These are phyloP conservation scores for Trididemnum clinides DNA, from an alignment of 23 tunicate species.

Conservation along the genomic window DNA sequence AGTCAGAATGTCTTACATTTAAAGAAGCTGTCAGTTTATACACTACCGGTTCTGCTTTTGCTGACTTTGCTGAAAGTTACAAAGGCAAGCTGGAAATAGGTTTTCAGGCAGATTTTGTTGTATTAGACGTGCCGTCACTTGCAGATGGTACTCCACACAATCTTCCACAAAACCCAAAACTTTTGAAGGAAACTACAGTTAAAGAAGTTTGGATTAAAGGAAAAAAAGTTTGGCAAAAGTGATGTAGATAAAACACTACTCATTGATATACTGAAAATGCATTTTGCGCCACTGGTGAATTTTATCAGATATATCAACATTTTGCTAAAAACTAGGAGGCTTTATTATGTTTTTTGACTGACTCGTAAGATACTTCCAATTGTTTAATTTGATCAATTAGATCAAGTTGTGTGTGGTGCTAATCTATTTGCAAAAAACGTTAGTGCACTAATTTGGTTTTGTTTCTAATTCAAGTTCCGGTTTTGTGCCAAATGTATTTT, in stretches of 20 bases:
- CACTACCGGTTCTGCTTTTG: conserved; percentile 79
- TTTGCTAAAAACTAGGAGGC: no score
- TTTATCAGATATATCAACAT: no score
- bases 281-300: no score
- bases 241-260: background rate
- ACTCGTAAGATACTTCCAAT: no score
- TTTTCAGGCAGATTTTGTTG: conserved; percentile 78
- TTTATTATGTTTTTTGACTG: no score
- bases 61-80: conserved; percentile 53
- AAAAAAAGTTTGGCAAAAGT: background rate
- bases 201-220: conserved; percentile 78
- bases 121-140: conserved; percentile 51
- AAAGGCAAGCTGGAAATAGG: conserved; percentile 69
- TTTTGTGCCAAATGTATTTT: no score
- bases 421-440: no score
- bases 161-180: conserved; percentile 62
- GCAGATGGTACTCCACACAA: conserved; percentile 46
- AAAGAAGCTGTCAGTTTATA: conserved; percentile 80
- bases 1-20: conserved; percentile 72
- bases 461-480: no score
- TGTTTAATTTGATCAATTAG: no score
- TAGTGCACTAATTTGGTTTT: no score
- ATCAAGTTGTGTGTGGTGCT: no score
- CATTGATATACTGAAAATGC: no score
- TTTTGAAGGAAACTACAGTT: conserved; percentile 45